Evolutionary conservation across 1,140 invertebrate species (phyloP).

Genomic region (Anadara kagoshimensis): DNA sequence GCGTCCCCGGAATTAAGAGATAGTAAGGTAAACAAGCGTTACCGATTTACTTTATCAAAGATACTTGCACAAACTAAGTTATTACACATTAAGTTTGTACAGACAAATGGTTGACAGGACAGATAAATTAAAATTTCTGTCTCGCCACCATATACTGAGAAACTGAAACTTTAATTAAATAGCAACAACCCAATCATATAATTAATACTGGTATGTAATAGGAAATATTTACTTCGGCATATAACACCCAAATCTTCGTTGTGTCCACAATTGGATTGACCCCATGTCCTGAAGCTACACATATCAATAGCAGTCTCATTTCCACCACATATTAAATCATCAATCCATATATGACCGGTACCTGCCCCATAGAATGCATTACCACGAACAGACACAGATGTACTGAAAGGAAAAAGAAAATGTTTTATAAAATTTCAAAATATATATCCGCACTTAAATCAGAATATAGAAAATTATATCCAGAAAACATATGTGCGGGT

Average conservation of each 20-base stretch:
- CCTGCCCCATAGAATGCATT: constrained; percentile 20
- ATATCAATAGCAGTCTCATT: constrained; percentile 44
- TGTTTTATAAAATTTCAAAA: too few species aligned
- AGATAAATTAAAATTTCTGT: background rate
- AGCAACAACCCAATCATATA: background rate
- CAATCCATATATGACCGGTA: constrained; percentile 51
- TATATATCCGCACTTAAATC: too few species aligned
- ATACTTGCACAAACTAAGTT: too few species aligned
- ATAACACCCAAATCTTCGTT: constrained; percentile 56
- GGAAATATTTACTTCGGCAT: constrained; percentile 30
- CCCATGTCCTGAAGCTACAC: constrained; percentile 46
- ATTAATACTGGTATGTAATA: background rate
- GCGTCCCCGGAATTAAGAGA: too few species aligned
- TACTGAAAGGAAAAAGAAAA: background rate
- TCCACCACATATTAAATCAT: constrained; percentile 60
- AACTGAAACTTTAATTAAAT: background rate
- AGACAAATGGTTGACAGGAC: background rate
- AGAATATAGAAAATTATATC: too few species aligned
- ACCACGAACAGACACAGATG: background rate
- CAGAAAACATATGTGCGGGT: too few species aligned
- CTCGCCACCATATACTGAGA: background rate
- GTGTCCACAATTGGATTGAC: constrained; percentile 57
- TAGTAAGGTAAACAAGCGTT: too few species aligned
- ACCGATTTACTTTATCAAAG: too few species aligned
- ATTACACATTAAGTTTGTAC: too few species aligned